Conservation (phyloP, 2,797 vertebrate species). For the Xyrichtys novacula region DNA sequence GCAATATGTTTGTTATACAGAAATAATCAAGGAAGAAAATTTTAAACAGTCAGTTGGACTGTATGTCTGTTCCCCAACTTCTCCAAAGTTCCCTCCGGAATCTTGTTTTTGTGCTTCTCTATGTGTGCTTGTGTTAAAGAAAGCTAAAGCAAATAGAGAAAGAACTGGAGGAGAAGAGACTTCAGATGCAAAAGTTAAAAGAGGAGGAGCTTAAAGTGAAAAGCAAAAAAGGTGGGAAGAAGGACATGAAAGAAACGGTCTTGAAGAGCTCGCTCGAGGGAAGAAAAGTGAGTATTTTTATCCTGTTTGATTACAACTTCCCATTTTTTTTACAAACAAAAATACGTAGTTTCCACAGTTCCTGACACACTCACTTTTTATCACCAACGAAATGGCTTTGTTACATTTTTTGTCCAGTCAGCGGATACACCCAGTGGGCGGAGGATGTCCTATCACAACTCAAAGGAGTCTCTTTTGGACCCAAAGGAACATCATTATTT, state of each 20-base stretch:
- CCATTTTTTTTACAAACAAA: not conserved
- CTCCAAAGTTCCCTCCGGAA: not conserved
- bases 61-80: not conserved
- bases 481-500: conserved; percentile 23
- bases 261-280: conserved; percentile 48
- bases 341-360: not conserved
- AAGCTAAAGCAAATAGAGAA: conserved; percentile 71
- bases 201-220: conserved; percentile 86
- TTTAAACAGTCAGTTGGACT: too few species aligned
- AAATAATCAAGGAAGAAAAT: not conserved
- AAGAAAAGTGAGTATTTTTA: conserved; percentile 78
- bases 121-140: conserved; percentile 65
- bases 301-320: not conserved
- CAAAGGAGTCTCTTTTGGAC: conserved; percentile 52
- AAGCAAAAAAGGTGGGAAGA: conserved; percentile 77
- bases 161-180: conserved; percentile 80
- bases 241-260: conserved; percentile 73
- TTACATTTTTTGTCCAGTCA: conserved; percentile 49
- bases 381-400: not conserved
- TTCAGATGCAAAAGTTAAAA: conserved; percentile 73
- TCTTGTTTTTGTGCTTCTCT: not conserved
- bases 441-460: conserved; percentile 47
- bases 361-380: not conserved
- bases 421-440: conserved; percentile 39
- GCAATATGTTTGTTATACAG: not conserved